phyloP scores from a whole-genome alignment of 2,888 invertebrate genomes.

The Eledone cirrhosa region DNA sequence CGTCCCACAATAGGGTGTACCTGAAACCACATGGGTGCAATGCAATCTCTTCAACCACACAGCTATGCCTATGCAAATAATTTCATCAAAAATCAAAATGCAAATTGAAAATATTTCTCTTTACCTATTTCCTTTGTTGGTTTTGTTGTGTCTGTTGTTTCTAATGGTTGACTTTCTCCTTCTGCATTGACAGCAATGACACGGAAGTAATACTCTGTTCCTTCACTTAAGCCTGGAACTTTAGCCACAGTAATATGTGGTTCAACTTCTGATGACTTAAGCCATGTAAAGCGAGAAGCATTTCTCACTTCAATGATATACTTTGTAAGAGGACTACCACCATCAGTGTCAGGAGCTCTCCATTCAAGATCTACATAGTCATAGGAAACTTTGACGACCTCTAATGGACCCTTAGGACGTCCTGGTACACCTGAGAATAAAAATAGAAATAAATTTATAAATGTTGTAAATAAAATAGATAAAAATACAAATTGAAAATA shows the following conservation, averaged over 20 bases:
- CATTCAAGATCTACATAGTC: conserved; percentile 72
- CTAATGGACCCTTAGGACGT: conserved; percentile 84
- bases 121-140: conserved; percentile 27
- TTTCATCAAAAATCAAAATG: no score
- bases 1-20: no score
- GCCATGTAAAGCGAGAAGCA: conserved; percentile 38
- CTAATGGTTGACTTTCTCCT: conserved; percentile 72
- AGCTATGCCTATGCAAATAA: no score
- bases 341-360: conserved; percentile 47
- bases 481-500: no score
- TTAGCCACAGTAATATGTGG: conserved; percentile 30
- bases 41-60: no score
- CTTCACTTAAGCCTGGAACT: conserved; percentile 43
- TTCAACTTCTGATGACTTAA: conserved; percentile 59
- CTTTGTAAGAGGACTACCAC: conserved; percentile 50
- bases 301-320: conserved; percentile 47
- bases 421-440: conserved; percentile 79
- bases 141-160: conserved; percentile 73
- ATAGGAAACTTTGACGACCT: conserved; percentile 82
- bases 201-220: conserved; percentile 79
- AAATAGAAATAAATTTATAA: no score
- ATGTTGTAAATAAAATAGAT: no score
- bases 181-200: conserved; percentile 85
- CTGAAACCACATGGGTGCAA: no score
- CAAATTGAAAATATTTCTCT: background rate